Evolutionary conservation across 1,140 invertebrate species (phyloP), one percentile per base, ranked within the genome.

Genomic region (Drosophila ironensis): DNA sequence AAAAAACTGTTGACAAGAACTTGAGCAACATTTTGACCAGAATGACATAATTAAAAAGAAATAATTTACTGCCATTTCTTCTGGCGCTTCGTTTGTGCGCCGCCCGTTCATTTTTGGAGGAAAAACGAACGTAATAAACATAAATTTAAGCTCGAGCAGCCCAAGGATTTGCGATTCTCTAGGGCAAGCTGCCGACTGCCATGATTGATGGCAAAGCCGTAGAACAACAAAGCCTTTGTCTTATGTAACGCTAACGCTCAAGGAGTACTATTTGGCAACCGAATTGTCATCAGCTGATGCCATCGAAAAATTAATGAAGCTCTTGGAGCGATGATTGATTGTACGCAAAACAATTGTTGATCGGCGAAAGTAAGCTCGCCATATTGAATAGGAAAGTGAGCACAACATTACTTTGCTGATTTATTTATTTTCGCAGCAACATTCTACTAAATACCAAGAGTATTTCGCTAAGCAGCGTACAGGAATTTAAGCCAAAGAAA

Each of bases 31-130:
- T 45, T 57, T 69, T 57, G 22, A 25, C 9, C 44, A 84, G 56
- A 86, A 78, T 70, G 78, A 73, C 78, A 82, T 82, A 82, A 82
- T 82, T 84, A 82, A 84, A 84, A 60, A 48, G 52, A 84, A 54
- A 78, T 82, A 73, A 82, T 82, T 82, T 84, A 81, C 33, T 63
- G 44, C 20, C 40, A 19, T 66, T 42, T 54, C 59, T 28, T 22
- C 19, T 14, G 17, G n/a, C 25, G 20, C 37, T 50, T 20, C 14
- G 1, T 22, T 38, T 22, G n/a, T n/a, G n/a, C n/a, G n/a, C n/a
- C n/a, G n/a, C 22, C 12, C 28, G 14, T 42, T 28, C 24, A 19
- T 12, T 38, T 28, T 7, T 14, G 9, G 19, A 16, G 41, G 25
- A 8, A 63, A 38, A 44, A 37, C 9, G 51, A 54, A 57, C 38